Evolutionary conservation across 2,113 vertebrate species (phyloP), one percentile per base, ranked within the genome.

Genomic region (Trichomycterus rosablanca): DNA sequence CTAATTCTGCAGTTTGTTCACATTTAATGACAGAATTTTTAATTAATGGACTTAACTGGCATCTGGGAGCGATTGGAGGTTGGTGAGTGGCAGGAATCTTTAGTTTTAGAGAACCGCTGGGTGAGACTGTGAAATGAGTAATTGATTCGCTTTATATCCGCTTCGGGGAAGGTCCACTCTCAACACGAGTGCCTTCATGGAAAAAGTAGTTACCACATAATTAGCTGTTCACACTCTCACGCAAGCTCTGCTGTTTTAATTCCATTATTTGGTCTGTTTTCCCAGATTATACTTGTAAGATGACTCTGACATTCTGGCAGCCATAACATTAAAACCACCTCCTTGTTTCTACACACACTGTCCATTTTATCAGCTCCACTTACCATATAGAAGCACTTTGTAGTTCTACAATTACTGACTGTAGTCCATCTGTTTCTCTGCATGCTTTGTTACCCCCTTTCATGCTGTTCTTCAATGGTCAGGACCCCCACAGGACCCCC

Each of bases 31-130:
- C 60, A 52, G 61, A 67, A 67, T 54, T 34, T 59, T 63, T 51
- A n/a, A 72, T 72, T 67, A 72, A 72, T 63, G 54, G 60, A 72
- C 45, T 46, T 63, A 63, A 67, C 57, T 72, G 64, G 48, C 64
- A 72, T 67, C 64, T 72, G 64, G 48, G 61, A 59, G 70, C 22
- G 70, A 68, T 67, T 63, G 70, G 49, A 46, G 32, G 30, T 52
- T 23, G 54, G 60, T 67, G 70, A 67, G 70, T 67, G 70, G 70
- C 53, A 50, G 44, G 53, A 67, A 72, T 58, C 37, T 30, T 34
- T 60, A 45, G 49, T 59, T 58, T 67, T 67, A 39, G 63, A 66
- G 60, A 72, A 66, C 60, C 63, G 26, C 48, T 67, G 58, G 34
- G 58, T 71, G 59, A 52, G 65, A 65, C 56, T 44, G n/a, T n/a